Conservation (phyloP, 2,888 invertebrate genomes). For the Azorinus chamasolen region DNA sequence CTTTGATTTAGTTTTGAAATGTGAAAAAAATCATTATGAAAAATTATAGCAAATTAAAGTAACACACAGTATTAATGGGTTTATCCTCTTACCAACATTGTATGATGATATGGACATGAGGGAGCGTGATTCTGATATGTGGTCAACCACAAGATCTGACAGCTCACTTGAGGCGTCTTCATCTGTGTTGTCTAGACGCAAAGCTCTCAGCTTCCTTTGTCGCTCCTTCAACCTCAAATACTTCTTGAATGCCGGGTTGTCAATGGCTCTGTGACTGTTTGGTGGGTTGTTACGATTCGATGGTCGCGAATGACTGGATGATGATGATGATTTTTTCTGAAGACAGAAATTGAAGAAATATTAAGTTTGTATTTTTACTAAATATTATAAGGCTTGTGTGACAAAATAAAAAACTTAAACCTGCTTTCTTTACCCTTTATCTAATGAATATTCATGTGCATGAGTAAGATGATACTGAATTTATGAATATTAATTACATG, state of each 20-base stretch:
- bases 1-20: too few species aligned
- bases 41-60: too few species aligned
- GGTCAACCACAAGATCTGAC: slow-evolving; percentile 63
- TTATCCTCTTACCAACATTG: slow-evolving; percentile 73
- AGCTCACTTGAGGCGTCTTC: slow-evolving; percentile 68
- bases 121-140: slow-evolving; percentile 73
- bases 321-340: slow-evolving; percentile 21
- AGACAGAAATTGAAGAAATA: too few species aligned
- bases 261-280: slow-evolving; percentile 34
- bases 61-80: too few species aligned
- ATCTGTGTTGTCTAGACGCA: slow-evolving; percentile 69
- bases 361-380: too few species aligned
- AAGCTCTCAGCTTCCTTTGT: slow-evolving; percentile 77
- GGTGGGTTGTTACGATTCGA: slow-evolving; percentile 26
- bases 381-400: too few species aligned
- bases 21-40: too few species aligned
- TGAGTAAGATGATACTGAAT: too few species aligned
- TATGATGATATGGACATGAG: slow-evolving; percentile 78
- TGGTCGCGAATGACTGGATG: slow-evolving; percentile 43
- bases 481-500: too few species aligned
- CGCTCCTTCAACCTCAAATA: slow-evolving; percentile 82
- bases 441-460: too few species aligned
- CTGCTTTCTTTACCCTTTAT: too few species aligned
- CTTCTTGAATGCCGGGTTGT: slow-evolving; percentile 79
- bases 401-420: too few species aligned